These are phyloP conservation scores for Perizoma affinitatum DNA, from an alignment of 2,888 invertebrate genomes.

Conservation along the genomic window DNA sequence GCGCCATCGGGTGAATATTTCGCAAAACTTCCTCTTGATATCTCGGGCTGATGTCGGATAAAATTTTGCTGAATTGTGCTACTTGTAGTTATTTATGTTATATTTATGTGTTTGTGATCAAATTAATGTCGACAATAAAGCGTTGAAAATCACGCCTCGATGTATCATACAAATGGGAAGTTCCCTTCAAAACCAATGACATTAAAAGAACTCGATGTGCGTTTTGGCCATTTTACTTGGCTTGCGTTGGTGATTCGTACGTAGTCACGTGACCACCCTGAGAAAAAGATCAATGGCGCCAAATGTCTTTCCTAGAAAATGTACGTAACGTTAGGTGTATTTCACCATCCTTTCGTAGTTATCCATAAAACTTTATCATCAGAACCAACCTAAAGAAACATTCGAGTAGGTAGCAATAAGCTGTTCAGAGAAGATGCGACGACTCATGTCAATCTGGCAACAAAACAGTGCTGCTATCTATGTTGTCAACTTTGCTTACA, in stretches of 20 bases:
- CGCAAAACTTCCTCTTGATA: conserved; percentile 79
- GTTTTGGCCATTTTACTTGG: conserved; percentile 84
- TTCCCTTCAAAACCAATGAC: conserved; percentile 79
- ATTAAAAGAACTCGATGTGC: conserved; percentile 82
- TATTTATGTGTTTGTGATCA: conserved; percentile 72
- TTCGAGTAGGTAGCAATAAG: conserved; percentile 50
- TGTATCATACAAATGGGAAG: conserved; percentile 73
- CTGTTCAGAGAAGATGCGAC: conserved; percentile 66
- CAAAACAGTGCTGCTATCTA: conserved; percentile 89
- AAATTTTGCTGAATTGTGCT: conserved; percentile 74
- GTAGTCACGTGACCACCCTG: conserved; percentile 80
- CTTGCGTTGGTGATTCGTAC: conserved; percentile 84
- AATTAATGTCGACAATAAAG: conserved; percentile 55
- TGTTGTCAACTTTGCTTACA: conserved; percentile 89
- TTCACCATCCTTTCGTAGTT: conserved; percentile 46
- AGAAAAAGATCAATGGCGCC: conserved; percentile 82
- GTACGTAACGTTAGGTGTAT: conserved; percentile 68
- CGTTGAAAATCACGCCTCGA: conserved; percentile 66
- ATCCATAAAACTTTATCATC: conserved; percentile 41
- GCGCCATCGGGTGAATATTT: conserved; percentile 74
- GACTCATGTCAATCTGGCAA: conserved; percentile 83
- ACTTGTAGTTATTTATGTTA: conserved; percentile 65
- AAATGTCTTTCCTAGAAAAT: conserved; percentile 81
- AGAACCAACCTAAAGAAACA: conserved; percentile 20
- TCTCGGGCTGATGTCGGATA: conserved; percentile 75